Base-by-base conservation (phyloP, 2,113 vertebrate species). In the Otocyon megalotis region DNA sequence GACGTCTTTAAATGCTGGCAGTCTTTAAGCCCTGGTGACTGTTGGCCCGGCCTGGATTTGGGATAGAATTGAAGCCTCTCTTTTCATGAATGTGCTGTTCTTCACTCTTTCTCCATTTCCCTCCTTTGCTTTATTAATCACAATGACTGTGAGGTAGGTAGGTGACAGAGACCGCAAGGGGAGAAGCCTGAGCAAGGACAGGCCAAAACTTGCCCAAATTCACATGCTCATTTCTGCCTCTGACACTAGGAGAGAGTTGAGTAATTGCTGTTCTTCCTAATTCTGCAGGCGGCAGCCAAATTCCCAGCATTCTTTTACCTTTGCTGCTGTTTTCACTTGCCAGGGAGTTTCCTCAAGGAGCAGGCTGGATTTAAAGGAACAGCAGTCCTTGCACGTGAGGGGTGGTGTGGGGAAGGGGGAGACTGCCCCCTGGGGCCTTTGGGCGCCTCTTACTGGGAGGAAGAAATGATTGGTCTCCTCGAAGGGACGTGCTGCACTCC, bases 301-400 rank as follows among this genome's bases (percentile, higher is more conserved):
- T 98, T 98, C 97, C 93, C 97, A 0, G 82, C 98, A 98, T 98
- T 98, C 98, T 97, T 98, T 91, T 97, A 97, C 97, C 98, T 98
- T 97, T 93, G 97, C 97, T 95, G 95, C 97, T 98, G 97, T 98
- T 98, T 97, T 98, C 97, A 92, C 98, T 98, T 97, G 98, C 98
- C 97, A 97, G 97, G 98, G 98, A 98, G 97, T 97, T 97, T 97
- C 97, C 97, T 96, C 69, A 69, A 96, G 93, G 77, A 97, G 93
- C 90, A 17, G 60, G 83, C 90, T 89, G 77, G 56, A 96, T 97
- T 98, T 98, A 98, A 98, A 98, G 97, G 83, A 80, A 97, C 93
- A 50, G 24, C 96, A 86, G 60, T 54, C 24, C 58, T 32, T 16
- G 35, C 48, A 28, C 10, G 0, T n/a, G 30, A 17, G 80, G 69